Evolutionary conservation across 2,888 invertebrate species (phyloP), one percentile per base, ranked within the genome.

Genomic region (Perizoma affinitatum): DNA sequence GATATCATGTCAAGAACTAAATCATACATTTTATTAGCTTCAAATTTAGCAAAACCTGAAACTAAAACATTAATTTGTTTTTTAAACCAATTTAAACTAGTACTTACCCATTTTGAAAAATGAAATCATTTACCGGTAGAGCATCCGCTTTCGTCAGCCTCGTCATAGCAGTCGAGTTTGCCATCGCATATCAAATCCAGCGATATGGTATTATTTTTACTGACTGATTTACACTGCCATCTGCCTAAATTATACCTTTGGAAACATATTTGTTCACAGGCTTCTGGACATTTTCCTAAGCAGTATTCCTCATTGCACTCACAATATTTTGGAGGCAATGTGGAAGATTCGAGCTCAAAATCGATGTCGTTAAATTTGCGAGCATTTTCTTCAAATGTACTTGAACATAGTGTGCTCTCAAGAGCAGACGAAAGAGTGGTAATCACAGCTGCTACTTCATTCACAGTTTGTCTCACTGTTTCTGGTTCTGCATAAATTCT

Each of bases 151-250:
- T 91, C 91, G 69, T 91, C 91, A 36, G 79, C 75, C 71, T 87
- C 83, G 68, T 90, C 88, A 54, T 72, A 79, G 66, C 91, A 91
- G 61, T 91, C 91, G 10, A 82, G 63, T 82, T 88, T 90, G 0
- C 91, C 90, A 61, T 91, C 89, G 65, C 91, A 90, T 43, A 90
- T 48, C 1, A 70, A 64, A 66, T 84, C 76, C 9, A 90, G 50
- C 3, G 81, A 52, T 6, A 90, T 71, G 47, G 72, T 73, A 9
- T 67, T 67, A 1, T 70, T 67, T 0, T 73, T 75, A 40, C 72
- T 74, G 5, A 83, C 58, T 6, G 87, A 77, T 49, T 75, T 67
- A 65, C 91, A 91, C n/a, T 63, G 64, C 80, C 80, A 87, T 42
- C 74, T 75, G 10, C 68, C 66, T 53, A 91, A 73, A 63, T 66